phyloP scores from a whole-genome alignment of 2,888 invertebrate genomes.

The Campaea margaritaria region DNA sequence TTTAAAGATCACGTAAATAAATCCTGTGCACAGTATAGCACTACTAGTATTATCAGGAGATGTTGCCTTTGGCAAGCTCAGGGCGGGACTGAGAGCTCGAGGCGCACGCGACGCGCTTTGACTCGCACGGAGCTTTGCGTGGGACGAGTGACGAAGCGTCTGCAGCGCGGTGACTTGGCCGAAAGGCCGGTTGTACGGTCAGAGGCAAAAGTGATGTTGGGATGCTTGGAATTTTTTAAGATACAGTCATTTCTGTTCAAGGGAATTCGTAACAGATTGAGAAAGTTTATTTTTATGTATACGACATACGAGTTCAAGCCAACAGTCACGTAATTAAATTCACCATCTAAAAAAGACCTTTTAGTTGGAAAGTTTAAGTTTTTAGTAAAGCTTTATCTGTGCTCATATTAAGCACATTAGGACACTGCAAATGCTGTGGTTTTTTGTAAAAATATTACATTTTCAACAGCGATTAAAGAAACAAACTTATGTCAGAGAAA shows the following conservation, averaged over 20 bases:
- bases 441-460: too few relatives aligned
- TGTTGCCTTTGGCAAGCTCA: slow-evolving; percentile 71
- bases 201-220: slow-evolving; percentile 33
- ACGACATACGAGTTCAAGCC: too few relatives aligned
- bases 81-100: slow-evolving; percentile 69
- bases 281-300: too few relatives aligned
- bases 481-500: too few relatives aligned
- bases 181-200: slow-evolving; percentile 50
- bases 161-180: slow-evolving; percentile 63
- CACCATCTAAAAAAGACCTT: too few relatives aligned
- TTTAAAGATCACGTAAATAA: slow-evolving; percentile 43
- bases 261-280: not conserved
- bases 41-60: slow-evolving; percentile 48
- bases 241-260: slow-evolving; percentile 23
- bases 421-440: too few relatives aligned
- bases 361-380: too few relatives aligned
- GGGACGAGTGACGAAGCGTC: slow-evolving; percentile 62
- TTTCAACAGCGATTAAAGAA: too few relatives aligned
- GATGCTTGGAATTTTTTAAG: slow-evolving; percentile 27
- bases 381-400: too few relatives aligned
- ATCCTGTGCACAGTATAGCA: slow-evolving; percentile 40
- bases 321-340: too few relatives aligned
- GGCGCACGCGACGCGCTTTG: slow-evolving; percentile 65
- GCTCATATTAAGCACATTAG: too few relatives aligned
- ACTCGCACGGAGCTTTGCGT: slow-evolving; percentile 69